Evolutionary conservation across 2,797 vertebrate species (phyloP).

Genomic region (Myotis findleyi): DNA sequence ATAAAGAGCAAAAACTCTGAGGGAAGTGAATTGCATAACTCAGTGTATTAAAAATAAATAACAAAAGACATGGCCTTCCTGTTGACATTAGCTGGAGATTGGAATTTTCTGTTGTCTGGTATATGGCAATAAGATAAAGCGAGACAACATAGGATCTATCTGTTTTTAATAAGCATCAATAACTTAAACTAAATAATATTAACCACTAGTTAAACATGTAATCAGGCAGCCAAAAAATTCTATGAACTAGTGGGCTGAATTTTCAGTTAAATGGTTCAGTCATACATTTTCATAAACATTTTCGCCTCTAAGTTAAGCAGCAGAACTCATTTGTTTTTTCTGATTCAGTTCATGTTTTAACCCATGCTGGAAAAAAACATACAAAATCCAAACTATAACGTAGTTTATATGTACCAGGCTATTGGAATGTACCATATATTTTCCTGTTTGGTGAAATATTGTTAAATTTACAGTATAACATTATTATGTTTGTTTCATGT

Average conservation of each 20-base stretch:
- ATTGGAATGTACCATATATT: slow-evolving; percentile 65
- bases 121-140: slow-evolving; percentile 6
- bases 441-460: slow-evolving; percentile 63
- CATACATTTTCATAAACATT: neutral
- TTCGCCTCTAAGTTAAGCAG: neutral
- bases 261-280: neutral
- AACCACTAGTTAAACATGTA: neutral
- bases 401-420: slow-evolving; percentile 18
- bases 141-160: neutral
- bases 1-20: slow-evolving; percentile 67
- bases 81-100: slow-evolving; percentile 67
- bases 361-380: neutral
- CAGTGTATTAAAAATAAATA: slow-evolving; percentile 80
- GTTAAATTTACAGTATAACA: slow-evolving; percentile 52
- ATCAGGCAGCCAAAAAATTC: neutral
- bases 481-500: slow-evolving; percentile 62
- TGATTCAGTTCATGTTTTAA: slow-evolving; percentile 56
- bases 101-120: slow-evolving; percentile 58
- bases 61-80: slow-evolving; percentile 76
- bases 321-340: slow-evolving; percentile 29
- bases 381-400: slow-evolving; percentile 18
- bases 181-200: neutral
- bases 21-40: slow-evolving; percentile 73
- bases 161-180: neutral
- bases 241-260: neutral